Evolutionary conservation across 2,113 vertebrate species (phyloP).

Genomic region (Oxyura jamaicensis): DNA sequence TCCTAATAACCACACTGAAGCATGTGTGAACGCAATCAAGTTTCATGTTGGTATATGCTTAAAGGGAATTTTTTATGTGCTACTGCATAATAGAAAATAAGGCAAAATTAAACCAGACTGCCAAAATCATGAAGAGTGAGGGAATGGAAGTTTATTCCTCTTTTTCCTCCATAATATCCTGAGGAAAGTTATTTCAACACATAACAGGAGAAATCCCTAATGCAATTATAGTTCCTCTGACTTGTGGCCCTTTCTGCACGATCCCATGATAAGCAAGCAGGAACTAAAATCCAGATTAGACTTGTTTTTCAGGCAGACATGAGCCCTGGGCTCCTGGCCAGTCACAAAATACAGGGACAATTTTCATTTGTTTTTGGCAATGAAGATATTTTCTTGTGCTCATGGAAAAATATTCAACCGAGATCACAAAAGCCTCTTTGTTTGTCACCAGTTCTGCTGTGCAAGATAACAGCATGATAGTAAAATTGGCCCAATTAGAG

Average conservation of each 20-base stretch:
- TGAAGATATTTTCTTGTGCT: constrained; percentile 64
- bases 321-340: constrained; percentile 50
- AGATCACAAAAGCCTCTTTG: constrained; percentile 65
- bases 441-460: constrained; percentile 59
- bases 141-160: neutral
- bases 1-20: neutral
- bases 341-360: constrained; percentile 43
- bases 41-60: neutral
- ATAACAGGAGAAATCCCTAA: neutral
- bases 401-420: constrained; percentile 59
- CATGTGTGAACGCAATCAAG: neutral
- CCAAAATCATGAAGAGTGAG: neutral
- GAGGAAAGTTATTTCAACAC: neutral
- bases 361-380: constrained; percentile 65
- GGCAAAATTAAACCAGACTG: neutral
- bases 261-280: neutral
- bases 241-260: neutral
- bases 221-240: neutral
- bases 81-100: neutral
- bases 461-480: constrained; percentile 62
- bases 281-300: constrained; percentile 41
- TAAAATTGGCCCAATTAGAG: constrained; percentile 63
- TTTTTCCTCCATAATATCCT: neutral
- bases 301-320: neutral
- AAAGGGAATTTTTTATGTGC: neutral